Evolutionary conservation across 2,797 vertebrate genomes (phyloP), one percentile per base, ranked within the genome.

Genomic region (Fistularia commersonii): DNA sequence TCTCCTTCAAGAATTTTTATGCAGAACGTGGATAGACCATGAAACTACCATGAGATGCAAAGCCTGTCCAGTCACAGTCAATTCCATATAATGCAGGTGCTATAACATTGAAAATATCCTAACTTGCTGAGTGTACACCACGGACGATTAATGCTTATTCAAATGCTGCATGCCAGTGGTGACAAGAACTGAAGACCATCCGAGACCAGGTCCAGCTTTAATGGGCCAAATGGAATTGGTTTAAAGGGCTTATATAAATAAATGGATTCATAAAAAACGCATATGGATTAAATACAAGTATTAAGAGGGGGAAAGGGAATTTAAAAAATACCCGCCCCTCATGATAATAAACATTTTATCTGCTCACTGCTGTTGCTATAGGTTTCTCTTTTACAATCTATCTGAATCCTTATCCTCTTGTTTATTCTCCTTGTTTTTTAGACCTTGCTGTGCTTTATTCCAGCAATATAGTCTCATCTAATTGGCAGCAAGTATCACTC

Each of bases 401-500:
- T 80, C 69, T 64, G 49, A 56, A 31, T 63, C 61, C 61, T 64
- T 53, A 57, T 74, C 66, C 61, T 44, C 36, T 67, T 51, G 48
- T 72, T 82, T 80, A 76, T 88, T 85, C 84, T 84, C 69, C 11
- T 45, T 37, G 54, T 70, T 57, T 56, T 58, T 67, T 60, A 51
- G 79, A 80, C 74, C 68, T 77, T 23, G 12, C 66, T 54, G 63
- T 75, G 77, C 66, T 71, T 60, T 45, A 52, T 60, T 54, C 61
- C 56, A 14, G 57, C 10, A 32, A 61, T 58, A 37, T 48, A 69
- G 57, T 66, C 51, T 47, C 35, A 79, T 77, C 77, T 90, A 87
- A 87, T 88, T 89, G 83, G 76, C 72, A 66, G 57, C 44, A 40
- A 76, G 66, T 60, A 84, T 76, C 67, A 66, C 81, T 83, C 56